These are phyloP conservation scores for Zoanthus sansibaricus DNA, from an alignment of 92 coral and sea anemone genomes.

Conservation along the genomic window DNA sequence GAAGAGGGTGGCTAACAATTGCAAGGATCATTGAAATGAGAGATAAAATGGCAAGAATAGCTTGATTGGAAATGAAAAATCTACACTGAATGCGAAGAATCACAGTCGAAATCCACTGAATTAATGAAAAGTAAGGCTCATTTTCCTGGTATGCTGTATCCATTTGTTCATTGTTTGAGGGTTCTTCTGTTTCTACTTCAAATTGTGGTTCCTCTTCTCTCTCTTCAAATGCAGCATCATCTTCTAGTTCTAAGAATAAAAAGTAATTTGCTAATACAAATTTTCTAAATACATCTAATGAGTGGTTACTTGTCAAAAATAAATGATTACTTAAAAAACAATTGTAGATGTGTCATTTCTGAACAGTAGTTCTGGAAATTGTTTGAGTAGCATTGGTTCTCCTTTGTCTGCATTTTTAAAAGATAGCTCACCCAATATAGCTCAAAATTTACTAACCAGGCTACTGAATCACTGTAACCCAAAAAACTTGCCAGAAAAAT, in stretches of 20 bases:
- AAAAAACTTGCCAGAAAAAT: neutral
- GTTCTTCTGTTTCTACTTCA: neutral
- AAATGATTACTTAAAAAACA: neutral
- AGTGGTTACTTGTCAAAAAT: neutral
- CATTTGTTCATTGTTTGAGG: neutral
- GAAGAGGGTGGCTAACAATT: slow-evolving; percentile 50
- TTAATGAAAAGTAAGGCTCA: slow-evolving; percentile 3
- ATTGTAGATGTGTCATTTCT: neutral
- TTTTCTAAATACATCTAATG: neutral
- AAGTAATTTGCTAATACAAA: neutral
- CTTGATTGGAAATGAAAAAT: slow-evolving; percentile 13
- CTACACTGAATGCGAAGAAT: slow-evolving; percentile 9
- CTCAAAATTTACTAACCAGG: neutral
- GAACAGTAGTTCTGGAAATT: neutral
- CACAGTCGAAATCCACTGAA: slow-evolving; percentile 13
- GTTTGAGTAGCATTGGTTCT: neutral
- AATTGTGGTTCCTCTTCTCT: neutral
- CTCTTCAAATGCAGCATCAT: slow-evolving; percentile 14
- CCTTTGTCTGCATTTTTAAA: neutral
- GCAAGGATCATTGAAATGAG: slow-evolving; percentile 38
- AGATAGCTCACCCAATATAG: neutral
- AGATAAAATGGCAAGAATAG: slow-evolving; percentile 17
- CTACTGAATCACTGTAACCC: slow-evolving; percentile 1
- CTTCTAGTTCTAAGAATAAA: neutral
- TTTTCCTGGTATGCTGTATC: neutral